These are phyloP conservation scores for Brachionus paranguensis DNA, from an alignment of 1,140 invertebrate genomes.

Conservation along the genomic window DNA sequence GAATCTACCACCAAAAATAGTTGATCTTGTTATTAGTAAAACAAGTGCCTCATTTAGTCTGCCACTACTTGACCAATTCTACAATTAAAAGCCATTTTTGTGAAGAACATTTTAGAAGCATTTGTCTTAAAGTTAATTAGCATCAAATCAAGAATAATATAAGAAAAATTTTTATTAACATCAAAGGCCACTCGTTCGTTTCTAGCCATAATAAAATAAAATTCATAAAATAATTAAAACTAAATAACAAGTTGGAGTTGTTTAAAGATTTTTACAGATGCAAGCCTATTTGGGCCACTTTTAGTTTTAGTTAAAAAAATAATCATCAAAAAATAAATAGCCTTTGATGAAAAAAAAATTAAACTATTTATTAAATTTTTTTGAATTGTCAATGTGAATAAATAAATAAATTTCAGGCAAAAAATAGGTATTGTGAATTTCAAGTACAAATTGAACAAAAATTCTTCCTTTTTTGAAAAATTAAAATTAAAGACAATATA, in stretches of 20 bases:
- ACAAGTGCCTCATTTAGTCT: no score
- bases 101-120: not conserved
- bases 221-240: not conserved
- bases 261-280: not conserved
- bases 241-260: not conserved
- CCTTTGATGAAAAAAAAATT: no score
- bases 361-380: no score
- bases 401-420: no score
- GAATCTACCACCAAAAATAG: not conserved
- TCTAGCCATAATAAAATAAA: not conserved
- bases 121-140: not conserved
- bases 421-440: no score
- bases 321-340: no score
- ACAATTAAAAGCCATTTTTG: no score
- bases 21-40: not conserved
- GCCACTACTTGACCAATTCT: no score
- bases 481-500: no score
- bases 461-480: no score
- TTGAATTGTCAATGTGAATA: no score
- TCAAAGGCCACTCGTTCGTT: not conserved
- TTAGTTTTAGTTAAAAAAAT: not conserved
- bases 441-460: no score
- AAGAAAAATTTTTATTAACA: not conserved
- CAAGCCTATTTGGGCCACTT: not conserved
- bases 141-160: not conserved